phyloP scores from a whole-genome alignment of 2,888 invertebrate species.

The Neoitamus cyanurus region DNA sequence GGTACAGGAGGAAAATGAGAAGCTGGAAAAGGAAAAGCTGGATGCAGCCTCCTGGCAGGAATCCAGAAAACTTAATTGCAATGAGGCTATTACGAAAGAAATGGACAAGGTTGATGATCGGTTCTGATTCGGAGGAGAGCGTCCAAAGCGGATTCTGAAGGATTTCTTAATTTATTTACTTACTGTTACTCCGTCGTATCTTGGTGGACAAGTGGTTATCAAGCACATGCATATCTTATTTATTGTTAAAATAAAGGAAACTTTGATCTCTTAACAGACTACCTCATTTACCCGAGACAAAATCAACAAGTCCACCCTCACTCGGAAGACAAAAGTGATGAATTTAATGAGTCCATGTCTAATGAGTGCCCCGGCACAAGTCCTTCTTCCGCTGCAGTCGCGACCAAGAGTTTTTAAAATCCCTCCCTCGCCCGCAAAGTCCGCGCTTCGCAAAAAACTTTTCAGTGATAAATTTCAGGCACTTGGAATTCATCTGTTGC shows the following conservation, averaged over 20 bases:
- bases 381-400: not conserved
- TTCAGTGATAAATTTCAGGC: conserved; percentile 5
- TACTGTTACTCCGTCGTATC: not conserved
- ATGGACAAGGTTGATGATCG: conserved; percentile 5
- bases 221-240: conserved; percentile 18
- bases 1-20: conserved; percentile 46
- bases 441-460: not conserved
- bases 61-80: conserved; percentile 40
- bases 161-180: not conserved
- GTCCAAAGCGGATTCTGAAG: not conserved
- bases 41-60: conserved; percentile 49
- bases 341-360: conserved; percentile 12
- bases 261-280: not conserved
- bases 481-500: conserved; percentile 20
- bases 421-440: not conserved
- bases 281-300: not conserved
- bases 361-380: not conserved
- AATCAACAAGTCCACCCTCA: not conserved
- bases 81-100: conserved; percentile 44
- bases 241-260: conserved; percentile 7
- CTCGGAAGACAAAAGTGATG: not conserved
- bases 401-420: not conserved
- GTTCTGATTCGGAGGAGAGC: not conserved
- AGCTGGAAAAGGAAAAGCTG: conserved; percentile 35
- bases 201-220: not conserved